These are phyloP conservation scores for Schizothorax lantsangensis DNA, from an alignment of 2,797 vertebrate genomes.

Conservation along the genomic window DNA sequence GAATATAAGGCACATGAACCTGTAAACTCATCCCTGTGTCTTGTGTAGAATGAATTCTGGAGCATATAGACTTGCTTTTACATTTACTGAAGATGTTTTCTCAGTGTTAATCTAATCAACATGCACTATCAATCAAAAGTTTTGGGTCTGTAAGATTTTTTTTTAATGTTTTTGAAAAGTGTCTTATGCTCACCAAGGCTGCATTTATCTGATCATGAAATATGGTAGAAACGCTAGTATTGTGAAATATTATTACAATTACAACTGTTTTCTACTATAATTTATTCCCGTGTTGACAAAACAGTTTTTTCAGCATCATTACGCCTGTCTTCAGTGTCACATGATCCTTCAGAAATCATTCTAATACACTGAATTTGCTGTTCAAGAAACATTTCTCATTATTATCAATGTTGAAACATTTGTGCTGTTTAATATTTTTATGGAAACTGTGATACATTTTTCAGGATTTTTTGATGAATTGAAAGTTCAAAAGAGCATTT, in stretches of 20 bases:
- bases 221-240: neutral
- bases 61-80: neutral
- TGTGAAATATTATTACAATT: neutral
- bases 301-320: neutral
- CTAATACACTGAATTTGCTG: no score
- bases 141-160: neutral
- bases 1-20: neutral
- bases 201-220: neutral
- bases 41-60: constrained; percentile 2
- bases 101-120: neutral
- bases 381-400: neutral
- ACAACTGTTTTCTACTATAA: neutral
- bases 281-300: neutral
- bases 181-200: neutral
- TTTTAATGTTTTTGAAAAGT: neutral
- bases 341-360: no score
- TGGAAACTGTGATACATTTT: neutral
- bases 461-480: neutral
- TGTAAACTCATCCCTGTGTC: neutral
- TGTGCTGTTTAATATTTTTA: neutral
- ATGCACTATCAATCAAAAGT: neutral
- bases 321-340: neutral
- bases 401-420: neutral
- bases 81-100: neutral
- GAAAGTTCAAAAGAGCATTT: neutral